Evolutionary conservation across 2,113 vertebrate genomes (phyloP).

Genomic region (Mobula birostris): DNA sequence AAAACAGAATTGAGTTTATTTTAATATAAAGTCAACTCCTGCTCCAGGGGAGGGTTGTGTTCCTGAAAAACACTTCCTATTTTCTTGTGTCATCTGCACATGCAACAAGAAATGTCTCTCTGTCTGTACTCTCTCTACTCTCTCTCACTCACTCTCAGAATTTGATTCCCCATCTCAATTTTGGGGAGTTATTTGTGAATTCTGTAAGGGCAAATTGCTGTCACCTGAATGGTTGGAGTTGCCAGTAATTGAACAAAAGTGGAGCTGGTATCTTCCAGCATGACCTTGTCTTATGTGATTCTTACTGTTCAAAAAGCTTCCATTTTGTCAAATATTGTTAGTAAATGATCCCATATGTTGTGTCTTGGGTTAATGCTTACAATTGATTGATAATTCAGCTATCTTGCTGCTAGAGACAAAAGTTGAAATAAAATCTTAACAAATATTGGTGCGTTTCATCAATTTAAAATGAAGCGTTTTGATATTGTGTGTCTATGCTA

Average conservation of each 20-base stretch:
- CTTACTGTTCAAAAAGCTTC: neutral
- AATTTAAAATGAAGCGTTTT: neutral
- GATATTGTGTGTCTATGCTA: neutral
- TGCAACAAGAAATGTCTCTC: too few species aligned
- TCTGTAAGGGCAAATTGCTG: too few species aligned
- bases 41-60: too few species aligned
- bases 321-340: neutral
- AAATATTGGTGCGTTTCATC: neutral
- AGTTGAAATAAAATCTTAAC: neutral
- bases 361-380: neutral
- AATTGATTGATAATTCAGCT: neutral
- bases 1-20: neutral
- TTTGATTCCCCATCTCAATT: too few species aligned
- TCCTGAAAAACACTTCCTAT: too few species aligned
- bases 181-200: too few species aligned
- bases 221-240: too few species aligned
- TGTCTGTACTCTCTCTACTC: too few species aligned
- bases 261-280: neutral
- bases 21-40: too few species aligned
- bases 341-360: constrained; percentile 4
- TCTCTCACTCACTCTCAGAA: too few species aligned
- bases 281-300: neutral
- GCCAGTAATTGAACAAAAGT: neutral
- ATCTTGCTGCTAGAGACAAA: neutral
- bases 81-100: neutral